phyloP scores from a whole-genome alignment of 2,888 invertebrate genomes.

The Asteroscopus sphinx region DNA sequence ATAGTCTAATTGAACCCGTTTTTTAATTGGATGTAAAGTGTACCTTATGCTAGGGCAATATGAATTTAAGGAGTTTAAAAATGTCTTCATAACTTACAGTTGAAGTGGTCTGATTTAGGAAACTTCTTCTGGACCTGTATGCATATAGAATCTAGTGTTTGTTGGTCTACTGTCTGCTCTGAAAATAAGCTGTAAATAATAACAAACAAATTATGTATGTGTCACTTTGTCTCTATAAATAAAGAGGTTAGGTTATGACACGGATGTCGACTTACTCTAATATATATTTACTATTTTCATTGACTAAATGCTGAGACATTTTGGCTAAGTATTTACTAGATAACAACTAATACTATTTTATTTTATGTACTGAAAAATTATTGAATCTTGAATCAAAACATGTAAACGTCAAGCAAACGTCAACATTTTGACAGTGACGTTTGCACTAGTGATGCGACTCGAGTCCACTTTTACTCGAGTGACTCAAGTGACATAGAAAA shows the following conservation, averaged over 20 bases:
- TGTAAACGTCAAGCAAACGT: constrained; percentile 37
- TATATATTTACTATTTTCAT: constrained; percentile 87
- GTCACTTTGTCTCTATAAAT: constrained; percentile 15
- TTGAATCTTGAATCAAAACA: constrained; percentile 46
- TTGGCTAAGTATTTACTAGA: constrained; percentile 37
- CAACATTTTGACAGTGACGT: constrained; percentile 36
- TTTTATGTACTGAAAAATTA: constrained; percentile 19
- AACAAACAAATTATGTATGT: constrained; percentile 39
- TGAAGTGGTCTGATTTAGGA: constrained; percentile 94
- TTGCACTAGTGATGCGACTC: no score
- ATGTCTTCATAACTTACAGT: constrained; percentile 84
- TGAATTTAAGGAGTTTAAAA: constrained; percentile 24
- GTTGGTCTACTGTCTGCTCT: constrained; percentile 93
- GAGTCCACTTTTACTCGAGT: no score
- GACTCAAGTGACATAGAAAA: no score
- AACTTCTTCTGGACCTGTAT: constrained; percentile 94
- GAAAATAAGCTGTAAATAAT: constrained; percentile 91
- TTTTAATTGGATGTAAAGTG: constrained; percentile 14
- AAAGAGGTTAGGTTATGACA: constrained; percentile 54
- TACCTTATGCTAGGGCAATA: constrained; percentile 10
- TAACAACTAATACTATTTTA: constrained; percentile 7
- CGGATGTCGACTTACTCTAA: constrained; percentile 78
- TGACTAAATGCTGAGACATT: constrained; percentile 83
- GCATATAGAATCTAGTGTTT: constrained; percentile 94
- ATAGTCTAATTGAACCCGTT: no score